Conservation (phyloP, 2,113 vertebrate genomes). For the Ceratotherium simum region DNA sequence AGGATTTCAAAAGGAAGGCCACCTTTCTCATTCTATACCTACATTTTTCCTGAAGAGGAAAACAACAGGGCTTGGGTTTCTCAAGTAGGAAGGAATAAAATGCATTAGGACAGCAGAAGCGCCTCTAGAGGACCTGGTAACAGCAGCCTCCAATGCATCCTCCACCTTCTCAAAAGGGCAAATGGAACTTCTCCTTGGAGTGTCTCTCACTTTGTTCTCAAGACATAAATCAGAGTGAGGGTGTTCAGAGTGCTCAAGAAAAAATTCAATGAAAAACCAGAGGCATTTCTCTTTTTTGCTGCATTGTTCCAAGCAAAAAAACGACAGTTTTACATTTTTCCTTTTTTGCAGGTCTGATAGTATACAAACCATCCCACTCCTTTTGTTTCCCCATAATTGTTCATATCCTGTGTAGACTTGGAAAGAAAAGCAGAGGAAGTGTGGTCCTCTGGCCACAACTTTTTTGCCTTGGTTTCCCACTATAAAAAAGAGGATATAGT, state of each 20-base stretch:
- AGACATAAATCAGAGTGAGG: conserved; percentile 13
- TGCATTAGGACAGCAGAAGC: neutral
- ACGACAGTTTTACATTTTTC: neutral
- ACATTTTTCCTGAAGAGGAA: neutral
- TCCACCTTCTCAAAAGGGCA: neutral
- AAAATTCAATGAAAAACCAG: neutral
- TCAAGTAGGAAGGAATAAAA: neutral
- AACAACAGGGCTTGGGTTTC: neutral
- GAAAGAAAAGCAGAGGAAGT: neutral
- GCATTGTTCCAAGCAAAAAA: neutral
- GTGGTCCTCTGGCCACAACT: neutral
- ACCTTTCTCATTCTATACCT: neutral
- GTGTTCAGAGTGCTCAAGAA: neutral
- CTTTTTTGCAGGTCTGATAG: neutral
- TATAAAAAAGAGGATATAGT: neutral
- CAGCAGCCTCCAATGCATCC: neutral
- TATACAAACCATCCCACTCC: neutral
- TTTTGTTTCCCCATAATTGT: neutral
- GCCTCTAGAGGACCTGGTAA: neutral
- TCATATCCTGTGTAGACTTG: neutral
- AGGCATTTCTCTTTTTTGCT: neutral
- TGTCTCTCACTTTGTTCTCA: neutral
- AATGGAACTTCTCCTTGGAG: neutral
- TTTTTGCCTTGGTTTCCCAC: neutral
- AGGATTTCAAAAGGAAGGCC: neutral